Conservation (phyloP, 1,140 invertebrate species). For the Physella acuta region DNA sequence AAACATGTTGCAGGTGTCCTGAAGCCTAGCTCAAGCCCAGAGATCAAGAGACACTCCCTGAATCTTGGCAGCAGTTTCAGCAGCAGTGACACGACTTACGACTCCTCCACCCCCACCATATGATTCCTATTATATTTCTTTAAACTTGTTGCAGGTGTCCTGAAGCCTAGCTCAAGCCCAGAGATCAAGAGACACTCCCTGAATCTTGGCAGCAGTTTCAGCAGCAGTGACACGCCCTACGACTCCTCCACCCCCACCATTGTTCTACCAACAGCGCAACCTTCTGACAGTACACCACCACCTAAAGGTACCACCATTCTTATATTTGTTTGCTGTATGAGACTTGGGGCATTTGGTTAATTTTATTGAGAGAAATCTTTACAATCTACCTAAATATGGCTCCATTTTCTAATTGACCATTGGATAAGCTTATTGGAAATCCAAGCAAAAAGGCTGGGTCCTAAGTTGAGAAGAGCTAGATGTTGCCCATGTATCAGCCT, state of each 20-base stretch:
- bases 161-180: constrained; percentile 50
- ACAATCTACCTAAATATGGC: too few relatives aligned
- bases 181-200: constrained; percentile 41
- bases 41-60: constrained; percentile 37
- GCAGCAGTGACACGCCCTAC: constrained; percentile 40
- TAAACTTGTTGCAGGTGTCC: constrained; percentile 41
- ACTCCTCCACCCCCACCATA: constrained; percentile 26
- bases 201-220: constrained; percentile 29
- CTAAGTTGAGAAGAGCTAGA: too few relatives aligned
- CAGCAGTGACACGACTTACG: constrained; percentile 40
- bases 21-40: constrained; percentile 49
- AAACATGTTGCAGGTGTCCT: constrained; percentile 46
- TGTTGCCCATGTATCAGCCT: too few relatives aligned
- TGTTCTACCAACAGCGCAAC: constrained; percentile 19
- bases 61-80: constrained; percentile 29
- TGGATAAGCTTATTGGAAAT: too few relatives aligned
- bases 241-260: constrained; percentile 28
- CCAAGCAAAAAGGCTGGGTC: too few relatives aligned
- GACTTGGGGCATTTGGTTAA: too few relatives aligned
- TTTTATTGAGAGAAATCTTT: too few relatives aligned
- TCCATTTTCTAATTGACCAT: too few relatives aligned
- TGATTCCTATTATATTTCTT: neutral
- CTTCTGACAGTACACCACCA: constrained; percentile 34
- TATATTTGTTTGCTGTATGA: too few relatives aligned
- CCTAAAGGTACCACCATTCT: constrained; percentile 53